Evolutionary conservation across 2,888 invertebrate genomes (phyloP).

Genomic region (Drymonia ruficornis): DNA sequence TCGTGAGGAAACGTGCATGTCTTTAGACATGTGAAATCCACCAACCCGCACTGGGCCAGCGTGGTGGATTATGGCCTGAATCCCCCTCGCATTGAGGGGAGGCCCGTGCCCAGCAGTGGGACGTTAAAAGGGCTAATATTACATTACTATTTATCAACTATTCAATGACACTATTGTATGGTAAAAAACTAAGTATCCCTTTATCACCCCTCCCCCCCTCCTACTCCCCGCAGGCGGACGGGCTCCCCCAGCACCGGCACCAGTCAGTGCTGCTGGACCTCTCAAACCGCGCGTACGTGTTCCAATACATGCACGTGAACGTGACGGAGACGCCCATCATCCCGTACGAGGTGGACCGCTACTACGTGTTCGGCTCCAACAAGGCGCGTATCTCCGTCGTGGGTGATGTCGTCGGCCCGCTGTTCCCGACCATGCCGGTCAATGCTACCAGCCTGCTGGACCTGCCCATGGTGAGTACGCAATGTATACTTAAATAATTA

Average conservation of each 20-base stretch:
- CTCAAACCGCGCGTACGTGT: slow-evolving; percentile 95
- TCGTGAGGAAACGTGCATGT: no score
- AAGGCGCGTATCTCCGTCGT: slow-evolving; percentile 92
- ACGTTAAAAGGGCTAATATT: no score
- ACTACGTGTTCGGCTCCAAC: slow-evolving; percentile 98
- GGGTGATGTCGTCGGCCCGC: slow-evolving; percentile 96
- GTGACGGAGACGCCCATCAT: slow-evolving; percentile 97
- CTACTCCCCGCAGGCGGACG: slow-evolving; percentile 90
- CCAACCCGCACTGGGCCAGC: no score
- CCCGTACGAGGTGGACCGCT: slow-evolving; percentile 92
- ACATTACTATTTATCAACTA: no score
- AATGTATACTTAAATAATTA: neutral
- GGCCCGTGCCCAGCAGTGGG: no score
- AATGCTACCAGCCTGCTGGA: slow-evolving; percentile 92
- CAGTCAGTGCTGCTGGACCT: slow-evolving; percentile 96
- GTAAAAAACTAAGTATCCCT: neutral
- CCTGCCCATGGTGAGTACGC: slow-evolving; percentile 88
- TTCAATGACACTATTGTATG: no score
- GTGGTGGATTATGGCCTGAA: no score
- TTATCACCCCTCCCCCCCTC: no score
- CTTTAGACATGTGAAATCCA: no score
- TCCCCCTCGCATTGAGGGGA: no score
- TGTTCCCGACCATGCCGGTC: slow-evolving; percentile 96
- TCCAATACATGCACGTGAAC: slow-evolving; percentile 98
- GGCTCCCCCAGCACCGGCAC: slow-evolving; percentile 95